A percentile compares a stretch with the other conserved stretches of the same genome.
Evolutionary conservation across 2,888 invertebrate genomes (phyloP).

Genomic region (Copidosoma aretas): DNA sequence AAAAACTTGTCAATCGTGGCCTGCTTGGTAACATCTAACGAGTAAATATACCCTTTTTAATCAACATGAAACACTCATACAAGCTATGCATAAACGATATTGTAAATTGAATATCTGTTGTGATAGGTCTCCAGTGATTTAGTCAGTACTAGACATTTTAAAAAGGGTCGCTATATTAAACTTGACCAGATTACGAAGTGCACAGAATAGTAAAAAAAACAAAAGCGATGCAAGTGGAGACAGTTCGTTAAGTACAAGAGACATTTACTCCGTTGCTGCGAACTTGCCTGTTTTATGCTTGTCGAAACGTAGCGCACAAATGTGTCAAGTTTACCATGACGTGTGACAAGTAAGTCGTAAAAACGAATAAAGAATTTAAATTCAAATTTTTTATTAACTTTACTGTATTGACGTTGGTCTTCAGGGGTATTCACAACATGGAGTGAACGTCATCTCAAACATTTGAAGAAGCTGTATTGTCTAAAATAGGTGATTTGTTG

Average conservation of each 20-base stretch:
- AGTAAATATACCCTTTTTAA: constrained; percentile 48
- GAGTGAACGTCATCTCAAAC: constrained; percentile 68
- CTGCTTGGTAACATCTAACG: constrained; percentile 55
- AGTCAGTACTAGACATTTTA: constrained; percentile 81
- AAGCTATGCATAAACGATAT: not conserved
- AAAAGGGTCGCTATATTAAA: constrained; percentile 86
- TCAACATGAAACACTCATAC: constrained; percentile 14
- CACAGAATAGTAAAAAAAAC: constrained; percentile 52
- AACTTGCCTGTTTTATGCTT: constrained; percentile 76
- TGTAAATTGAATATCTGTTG: constrained; percentile 1
- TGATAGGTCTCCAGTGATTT: constrained; percentile 66
- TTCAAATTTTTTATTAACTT: constrained; percentile 1
- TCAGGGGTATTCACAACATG: constrained; percentile 76
- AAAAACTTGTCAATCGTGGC: constrained; percentile 73
- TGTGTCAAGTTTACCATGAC: constrained; percentile 80
- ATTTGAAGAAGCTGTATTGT: constrained; percentile 73
- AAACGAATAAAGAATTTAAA: constrained; percentile 3
- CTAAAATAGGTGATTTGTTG: constrained; percentile 73
- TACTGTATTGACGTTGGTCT: constrained; percentile 1
- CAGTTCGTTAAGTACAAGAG: constrained; percentile 55
- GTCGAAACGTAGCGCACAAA: constrained; percentile 82
- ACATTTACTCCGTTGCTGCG: constrained; percentile 71
- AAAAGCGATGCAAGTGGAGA: constrained; percentile 56
- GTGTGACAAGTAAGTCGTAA: constrained; percentile 77
- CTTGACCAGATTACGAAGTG: constrained; percentile 72